Conservation (phyloP, 2,113 vertebrate species). For the Gymnogyps californianus region DNA sequence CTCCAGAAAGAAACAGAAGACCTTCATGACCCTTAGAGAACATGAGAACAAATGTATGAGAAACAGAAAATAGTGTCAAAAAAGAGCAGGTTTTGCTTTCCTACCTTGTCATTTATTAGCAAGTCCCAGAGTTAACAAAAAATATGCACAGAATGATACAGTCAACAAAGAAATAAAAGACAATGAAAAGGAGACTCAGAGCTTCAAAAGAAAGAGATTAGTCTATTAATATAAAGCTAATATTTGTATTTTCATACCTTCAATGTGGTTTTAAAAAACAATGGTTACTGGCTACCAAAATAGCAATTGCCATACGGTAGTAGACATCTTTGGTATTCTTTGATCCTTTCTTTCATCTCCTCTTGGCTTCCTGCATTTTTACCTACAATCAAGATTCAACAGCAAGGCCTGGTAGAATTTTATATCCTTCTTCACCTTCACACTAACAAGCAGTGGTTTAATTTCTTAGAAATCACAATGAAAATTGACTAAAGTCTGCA, state of each 20-base stretch:
- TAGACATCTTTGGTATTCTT: background rate
- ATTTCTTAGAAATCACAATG: constrained; percentile 23
- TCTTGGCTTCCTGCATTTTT: background rate
- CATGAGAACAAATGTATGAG: background rate
- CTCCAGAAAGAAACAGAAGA: background rate
- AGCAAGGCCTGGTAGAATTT: background rate
- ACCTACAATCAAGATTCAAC: background rate
- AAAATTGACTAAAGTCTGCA: constrained; percentile 9
- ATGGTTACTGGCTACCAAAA: background rate
- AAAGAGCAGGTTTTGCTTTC: background rate
- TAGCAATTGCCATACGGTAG: background rate
- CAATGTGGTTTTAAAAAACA: background rate
- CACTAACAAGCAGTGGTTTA: background rate
- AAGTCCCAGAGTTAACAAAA: background rate
- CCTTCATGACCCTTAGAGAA: background rate
- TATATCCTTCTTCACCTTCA: background rate
- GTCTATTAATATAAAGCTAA: background rate
- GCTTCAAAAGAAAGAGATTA: background rate
- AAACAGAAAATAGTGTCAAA: background rate
- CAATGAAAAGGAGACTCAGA: background rate
- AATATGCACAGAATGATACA: background rate
- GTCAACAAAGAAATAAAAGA: background rate
- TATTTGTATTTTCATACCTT: background rate
- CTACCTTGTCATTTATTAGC: background rate
- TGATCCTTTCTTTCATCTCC: background rate